Conservation (phyloP, 2,113 vertebrate species). For the Phoxinus phoxinus region DNA sequence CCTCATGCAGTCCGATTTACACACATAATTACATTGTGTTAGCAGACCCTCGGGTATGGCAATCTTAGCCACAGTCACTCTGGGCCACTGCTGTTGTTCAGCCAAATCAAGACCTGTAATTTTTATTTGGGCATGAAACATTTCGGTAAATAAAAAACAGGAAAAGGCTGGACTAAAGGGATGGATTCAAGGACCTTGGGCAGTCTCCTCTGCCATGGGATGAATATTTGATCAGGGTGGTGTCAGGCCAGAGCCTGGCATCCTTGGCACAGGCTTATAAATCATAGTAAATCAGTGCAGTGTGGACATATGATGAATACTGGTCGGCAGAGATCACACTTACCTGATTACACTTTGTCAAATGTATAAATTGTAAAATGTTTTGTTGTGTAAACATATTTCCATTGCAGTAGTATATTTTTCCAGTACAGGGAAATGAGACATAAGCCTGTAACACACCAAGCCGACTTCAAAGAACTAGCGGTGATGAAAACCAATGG, state of each 20-base stretch:
- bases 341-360: background rate
- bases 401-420: background rate
- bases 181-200: background rate
- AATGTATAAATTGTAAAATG: background rate
- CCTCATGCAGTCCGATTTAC: constrained; percentile 16
- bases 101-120: constrained; percentile 20
- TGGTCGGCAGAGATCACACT: constrained; percentile 11
- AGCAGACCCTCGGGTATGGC: constrained; percentile 11
- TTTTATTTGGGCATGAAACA: constrained; percentile 1
- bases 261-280: constrained; percentile 28
- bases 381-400: background rate
- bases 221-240: constrained; percentile 28
- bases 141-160: background rate
- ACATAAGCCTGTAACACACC: no score
- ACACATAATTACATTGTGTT: constrained; percentile 44
- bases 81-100: background rate
- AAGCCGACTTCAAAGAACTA: no score
- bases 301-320: background rate
- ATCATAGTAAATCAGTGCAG: constrained; percentile 27
- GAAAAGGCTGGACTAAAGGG: background rate
- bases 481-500: no score
- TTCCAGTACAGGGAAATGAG: no score
- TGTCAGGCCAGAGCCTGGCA: constrained; percentile 28
- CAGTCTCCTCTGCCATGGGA: background rate
- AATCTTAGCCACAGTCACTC: constrained; percentile 25